Percentiles rank a stretch among this genome's conserved stretches.
Evolutionary conservation across 2,797 vertebrate species (phyloP).

Genomic region (Acrocephalus scirpaceus): DNA sequence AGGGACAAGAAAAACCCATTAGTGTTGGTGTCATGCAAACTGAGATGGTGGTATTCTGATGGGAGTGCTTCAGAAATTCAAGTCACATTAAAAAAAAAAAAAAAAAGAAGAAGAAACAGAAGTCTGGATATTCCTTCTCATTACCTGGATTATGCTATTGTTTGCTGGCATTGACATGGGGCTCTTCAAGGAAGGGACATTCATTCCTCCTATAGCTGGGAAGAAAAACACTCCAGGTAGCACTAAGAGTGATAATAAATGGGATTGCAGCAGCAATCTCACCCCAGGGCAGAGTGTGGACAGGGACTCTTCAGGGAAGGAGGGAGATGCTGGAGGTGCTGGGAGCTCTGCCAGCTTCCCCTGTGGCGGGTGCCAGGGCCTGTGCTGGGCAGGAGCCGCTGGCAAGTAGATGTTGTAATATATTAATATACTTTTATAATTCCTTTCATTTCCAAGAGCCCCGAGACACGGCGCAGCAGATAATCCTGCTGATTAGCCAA

Average conservation of each 20-base stretch:
- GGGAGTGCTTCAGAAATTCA: background rate
- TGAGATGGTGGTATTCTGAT: background rate
- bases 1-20: background rate
- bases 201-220: background rate
- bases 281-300: background rate
- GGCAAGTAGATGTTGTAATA: slow-evolving; percentile 10
- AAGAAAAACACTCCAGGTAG: background rate
- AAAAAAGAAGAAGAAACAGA: background rate
- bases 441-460: slow-evolving; percentile 36
- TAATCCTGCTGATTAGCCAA: slow-evolving; percentile 42
- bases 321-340: background rate
- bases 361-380: background rate
- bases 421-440: slow-evolving; percentile 15
- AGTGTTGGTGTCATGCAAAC: rapidly evolving
- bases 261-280: background rate
- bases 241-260: background rate
- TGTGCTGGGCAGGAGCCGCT: background rate
- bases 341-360: background rate
- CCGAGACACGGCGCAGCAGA: background rate
- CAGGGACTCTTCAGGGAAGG: background rate
- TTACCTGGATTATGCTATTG: background rate
- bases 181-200: background rate
- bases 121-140: background rate
- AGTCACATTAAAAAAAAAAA: background rate
- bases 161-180: background rate